Evolutionary conservation across 1,140 invertebrate genomes (phyloP), one percentile per base, ranked within the genome.

Genomic region (Scaptomyza montana): DNA sequence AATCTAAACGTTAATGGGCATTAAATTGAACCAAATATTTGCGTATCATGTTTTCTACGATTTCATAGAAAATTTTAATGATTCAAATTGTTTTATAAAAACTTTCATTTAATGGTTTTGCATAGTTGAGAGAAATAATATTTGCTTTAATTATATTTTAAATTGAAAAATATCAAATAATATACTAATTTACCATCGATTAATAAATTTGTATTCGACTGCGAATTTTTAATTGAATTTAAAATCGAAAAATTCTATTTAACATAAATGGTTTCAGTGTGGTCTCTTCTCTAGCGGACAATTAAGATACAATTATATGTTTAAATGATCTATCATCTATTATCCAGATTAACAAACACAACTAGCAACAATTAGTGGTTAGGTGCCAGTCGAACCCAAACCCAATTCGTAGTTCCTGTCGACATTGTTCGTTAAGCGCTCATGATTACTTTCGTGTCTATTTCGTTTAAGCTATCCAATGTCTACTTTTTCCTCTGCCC

Each of bases 391-490:
- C 46, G 9, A 49, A 5, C 6, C 55, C 30, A 10, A 45, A 39
- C 33, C 5, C n/a, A 16, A 39, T 46, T 36, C 28, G 21, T 3
- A 25, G 47, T 45, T 69, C 9, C 10, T 33, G 50, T 39, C 19
- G 41, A 62, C 30, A 16, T 57, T 66, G 70, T 68, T 73, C 73
- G 73, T 73, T 80, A 77, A 74, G 53, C 56, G 77, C 62, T 86
- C 65, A 64, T 77, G 85, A 78, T 75, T 75, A 73, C 50, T 59
- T 50, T 60, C 65, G 30, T 65, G 53, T 36, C 57, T 36, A 10
- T 45, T 50, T 74, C 65, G 74, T 77, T 81, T 56, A 65, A 67
- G 62, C 67, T 64, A 75, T 64, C 50, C 65, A 82, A 82, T 77
- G 68, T 68, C 77, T 60, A n/a, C 33, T 36, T 9, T 7, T 28